Conservation (phyloP, 2,113 vertebrate species). For the Glareola pratincola region DNA sequence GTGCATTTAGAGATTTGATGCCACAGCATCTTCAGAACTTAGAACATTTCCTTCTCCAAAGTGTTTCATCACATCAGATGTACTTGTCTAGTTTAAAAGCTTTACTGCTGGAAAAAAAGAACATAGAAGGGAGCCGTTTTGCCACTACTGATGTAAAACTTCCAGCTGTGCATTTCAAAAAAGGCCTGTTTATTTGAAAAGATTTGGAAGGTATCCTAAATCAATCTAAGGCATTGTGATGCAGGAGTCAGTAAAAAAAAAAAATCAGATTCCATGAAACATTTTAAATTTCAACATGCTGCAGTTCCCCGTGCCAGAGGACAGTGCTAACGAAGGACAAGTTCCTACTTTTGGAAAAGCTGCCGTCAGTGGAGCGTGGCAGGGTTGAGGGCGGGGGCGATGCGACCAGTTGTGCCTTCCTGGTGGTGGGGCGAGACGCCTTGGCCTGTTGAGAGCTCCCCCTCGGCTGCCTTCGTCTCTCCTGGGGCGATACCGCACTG, state of each 20-base stretch:
- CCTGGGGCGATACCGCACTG: neutral
- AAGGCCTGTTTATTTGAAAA: neutral
- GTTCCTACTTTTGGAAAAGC: neutral
- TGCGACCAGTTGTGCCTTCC: neutral
- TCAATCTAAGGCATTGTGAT: neutral
- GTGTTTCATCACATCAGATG: neutral
- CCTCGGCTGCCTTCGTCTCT: neutral
- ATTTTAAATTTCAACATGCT: neutral
- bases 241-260: neutral
- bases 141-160: neutral
- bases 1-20: neutral
- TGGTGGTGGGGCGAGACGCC: neutral
- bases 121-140: neutral
- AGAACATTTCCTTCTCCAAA: neutral
- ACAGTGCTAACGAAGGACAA: neutral
- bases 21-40: neutral
- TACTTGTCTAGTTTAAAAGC: neutral
- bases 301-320: neutral
- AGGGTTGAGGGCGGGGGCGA: neutral
- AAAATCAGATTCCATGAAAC: rapidly evolving
- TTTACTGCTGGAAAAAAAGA: neutral
- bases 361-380: neutral
- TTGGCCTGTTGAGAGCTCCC: no score
- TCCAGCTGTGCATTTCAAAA: neutral
- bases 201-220: neutral